These are phyloP conservation scores for Parasteatoda tepidariorum DNA, from an alignment of 1,140 invertebrate species.

Conservation along the genomic window DNA sequence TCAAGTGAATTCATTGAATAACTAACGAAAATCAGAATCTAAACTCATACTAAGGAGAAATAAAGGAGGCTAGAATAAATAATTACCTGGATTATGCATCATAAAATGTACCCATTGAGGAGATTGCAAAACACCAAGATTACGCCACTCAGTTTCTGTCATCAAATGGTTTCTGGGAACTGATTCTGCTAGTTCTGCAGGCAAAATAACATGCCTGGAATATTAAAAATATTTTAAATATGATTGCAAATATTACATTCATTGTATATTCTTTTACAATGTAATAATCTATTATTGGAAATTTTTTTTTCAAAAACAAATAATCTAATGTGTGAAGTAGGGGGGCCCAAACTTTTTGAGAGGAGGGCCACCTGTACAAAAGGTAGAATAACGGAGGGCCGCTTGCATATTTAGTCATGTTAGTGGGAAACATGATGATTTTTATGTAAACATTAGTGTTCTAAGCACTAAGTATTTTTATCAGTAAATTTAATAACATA, in stretches of 20 bases:
- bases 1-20: too few species aligned
- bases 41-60: too few species aligned
- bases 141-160: constrained; percentile 91
- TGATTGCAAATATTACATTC: background rate
- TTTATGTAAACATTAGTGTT: too few species aligned
- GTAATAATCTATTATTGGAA: background rate
- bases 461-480: too few species aligned
- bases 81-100: constrained; percentile 81
- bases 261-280: background rate
- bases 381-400: too few species aligned
- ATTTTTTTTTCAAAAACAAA: background rate
- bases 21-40: too few species aligned
- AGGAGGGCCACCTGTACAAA: background rate
- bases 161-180: constrained; percentile 92
- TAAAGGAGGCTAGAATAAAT: too few species aligned
- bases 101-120: constrained; percentile 96
- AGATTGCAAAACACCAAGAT: constrained; percentile 92
- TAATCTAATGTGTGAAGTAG: too few species aligned
- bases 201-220: constrained; percentile 88
- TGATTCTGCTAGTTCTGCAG: constrained; percentile 87
- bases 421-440: too few species aligned
- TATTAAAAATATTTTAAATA: constrained; percentile 4
- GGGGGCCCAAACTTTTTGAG: background rate
- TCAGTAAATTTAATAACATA: too few species aligned
- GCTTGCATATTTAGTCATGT: too few species aligned